Base-by-base conservation (phyloP, 1,140 invertebrate genomes). In the Temnothorax curvispinosus region DNA sequence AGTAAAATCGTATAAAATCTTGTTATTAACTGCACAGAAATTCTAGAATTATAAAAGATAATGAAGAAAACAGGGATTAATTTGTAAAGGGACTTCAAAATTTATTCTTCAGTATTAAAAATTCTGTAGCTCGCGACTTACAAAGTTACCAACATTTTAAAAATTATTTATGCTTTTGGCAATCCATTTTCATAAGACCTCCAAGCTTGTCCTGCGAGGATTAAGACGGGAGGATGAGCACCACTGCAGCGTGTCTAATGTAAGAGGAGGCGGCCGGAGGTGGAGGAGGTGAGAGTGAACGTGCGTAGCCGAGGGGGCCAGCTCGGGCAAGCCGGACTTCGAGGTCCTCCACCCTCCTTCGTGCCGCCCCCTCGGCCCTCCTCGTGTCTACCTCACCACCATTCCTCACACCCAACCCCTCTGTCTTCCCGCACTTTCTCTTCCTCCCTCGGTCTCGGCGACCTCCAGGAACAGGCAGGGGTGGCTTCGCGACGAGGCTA, bases 391-490 rank as follows among this genome's bases (percentile, higher is more conserved):
- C 67, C 69, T 89, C 71, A 67, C 77, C 52, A 44, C 54, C 78
- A 62, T 75, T 50, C 50, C 69, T 65, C 80, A 86, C 81, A 69
- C 74, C 58, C 54, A 64, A 67, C 64, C 80, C 54, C 86, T 27
- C 27, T 50, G 80, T 91, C 88, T 91, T 87, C 80, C 44, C 85
- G 84, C 78, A 87, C 88, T 76, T 87, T 87, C 87, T 67, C 86
- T 78, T 87, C 86, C 62, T 80, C 82, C 71, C 74, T 76, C 67
- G 60, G 64, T 52, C 82, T 84, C 78, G 71, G 62, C 89, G 89
- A 82, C 88, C 92, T 90, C 93, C 91, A 92, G 92, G 90, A 93
- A 94, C 92, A 92, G 88, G 92, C 92, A 93, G 94, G 92, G 92
- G 92, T 93, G 93, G 93, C 91, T 93, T 93, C 90, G 77, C 91